Evolutionary conservation across 2,113 vertebrate genomes (phyloP).

Genomic region (Burhinus oedicnemus): DNA sequence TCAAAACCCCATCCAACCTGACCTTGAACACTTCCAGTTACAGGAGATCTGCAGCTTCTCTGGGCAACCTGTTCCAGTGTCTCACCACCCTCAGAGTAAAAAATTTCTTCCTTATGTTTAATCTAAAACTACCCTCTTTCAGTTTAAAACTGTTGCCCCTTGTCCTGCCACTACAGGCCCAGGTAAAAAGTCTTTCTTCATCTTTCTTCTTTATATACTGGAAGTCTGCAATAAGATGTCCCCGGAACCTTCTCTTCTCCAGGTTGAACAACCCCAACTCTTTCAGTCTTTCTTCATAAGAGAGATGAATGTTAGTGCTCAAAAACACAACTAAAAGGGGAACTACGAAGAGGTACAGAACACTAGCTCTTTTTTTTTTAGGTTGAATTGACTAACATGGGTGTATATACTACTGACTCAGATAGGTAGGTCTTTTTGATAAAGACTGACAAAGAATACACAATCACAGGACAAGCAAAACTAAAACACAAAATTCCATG

Average conservation of each 20-base stretch:
- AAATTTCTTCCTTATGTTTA: not conserved
- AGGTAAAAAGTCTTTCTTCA: not conserved
- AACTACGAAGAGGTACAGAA: not conserved
- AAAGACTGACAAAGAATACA: not conserved
- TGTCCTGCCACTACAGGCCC: not conserved
- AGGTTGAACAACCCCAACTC: not conserved
- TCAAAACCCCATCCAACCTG: not conserved
- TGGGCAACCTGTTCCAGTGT: not conserved
- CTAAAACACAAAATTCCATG: not conserved
- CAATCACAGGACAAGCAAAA: not conserved
- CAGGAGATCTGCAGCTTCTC: not conserved
- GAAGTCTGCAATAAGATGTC: fast-evolving
- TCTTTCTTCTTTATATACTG: not conserved
- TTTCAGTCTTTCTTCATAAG: not conserved
- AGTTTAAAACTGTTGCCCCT: not conserved
- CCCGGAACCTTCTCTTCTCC: not conserved
- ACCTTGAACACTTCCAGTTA: not conserved
- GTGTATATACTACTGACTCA: too few species aligned
- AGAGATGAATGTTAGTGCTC: not conserved
- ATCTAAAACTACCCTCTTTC: not conserved
- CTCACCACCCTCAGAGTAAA: not conserved
- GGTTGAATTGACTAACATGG: not conserved
- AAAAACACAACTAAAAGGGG: not conserved
- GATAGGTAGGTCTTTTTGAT: not conserved
- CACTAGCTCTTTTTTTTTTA: not conserved